Base-by-base conservation (phyloP, 2,888 invertebrate species). In the Rhopalosiphum nymphaeae region DNA sequence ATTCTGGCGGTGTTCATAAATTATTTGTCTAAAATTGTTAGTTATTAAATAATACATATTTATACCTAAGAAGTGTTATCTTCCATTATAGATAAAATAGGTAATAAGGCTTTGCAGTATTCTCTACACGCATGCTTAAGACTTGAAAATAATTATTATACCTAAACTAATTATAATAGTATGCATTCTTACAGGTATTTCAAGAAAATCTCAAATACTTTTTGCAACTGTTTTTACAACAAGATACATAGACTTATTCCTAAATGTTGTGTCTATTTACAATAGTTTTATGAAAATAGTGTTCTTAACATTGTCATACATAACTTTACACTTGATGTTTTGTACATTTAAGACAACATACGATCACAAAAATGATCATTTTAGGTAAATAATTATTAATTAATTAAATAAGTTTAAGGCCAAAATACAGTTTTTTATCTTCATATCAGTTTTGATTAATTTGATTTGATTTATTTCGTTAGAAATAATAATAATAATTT, bases 341-440 rank as follows among this genome's bases (percentile, higher is more conserved):
- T 96, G 98, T 95, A 99, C 99, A 96, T 99, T 99, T 96, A 98
- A 98, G 96, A 99, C 99, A 36, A 99, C 99, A 16, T 99, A 99
- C 96, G 99, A 99, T 96, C 98, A 98, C 95, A 99, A 99, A 96
- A 99, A 99, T 96, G 99, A 99, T 96, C 99, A 99, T n/a, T 99
- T 99, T 96, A 97, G 96, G 96, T 96, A 95, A 95, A 84, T 56
- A 21, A 29, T 13, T 85, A 44, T 42, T 85, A 85, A 85, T 44
- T 42, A 13, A 67, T 67, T n/a, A 67, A 67, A 67, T 67, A n/a
- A 67, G n/a, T n/a, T n/a, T 67, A 67, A n/a, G n/a, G n/a, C 16
- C 13, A n/a, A 67, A 67, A n/a, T n/a, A 67, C 67, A n/a, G n/a
- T 67, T 67, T 67, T 67, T 3, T 29, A 61, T 29, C 26, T 3